Percentiles rank a stretch among this genome's conserved stretches.
These are phyloP conservation scores for Psilopsiagon aymara DNA, from an alignment of 2,113 vertebrate genomes.

Conservation along the genomic window DNA sequence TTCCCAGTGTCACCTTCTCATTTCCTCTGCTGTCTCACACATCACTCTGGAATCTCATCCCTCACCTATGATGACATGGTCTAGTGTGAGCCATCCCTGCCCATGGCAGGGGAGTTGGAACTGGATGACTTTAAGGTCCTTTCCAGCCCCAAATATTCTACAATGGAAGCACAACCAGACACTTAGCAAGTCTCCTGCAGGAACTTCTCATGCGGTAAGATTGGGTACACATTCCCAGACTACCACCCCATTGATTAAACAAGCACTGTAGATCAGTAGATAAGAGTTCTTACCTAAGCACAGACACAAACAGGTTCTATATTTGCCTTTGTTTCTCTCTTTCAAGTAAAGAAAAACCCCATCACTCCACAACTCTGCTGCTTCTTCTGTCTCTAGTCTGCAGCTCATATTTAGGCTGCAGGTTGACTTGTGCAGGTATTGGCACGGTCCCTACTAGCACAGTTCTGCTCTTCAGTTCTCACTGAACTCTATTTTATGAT, in stretches of 20 bases:
- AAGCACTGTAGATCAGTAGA: fast-evolving
- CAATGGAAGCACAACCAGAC: background rate
- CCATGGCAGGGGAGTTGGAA: background rate
- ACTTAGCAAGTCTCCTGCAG: background rate
- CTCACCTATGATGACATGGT: background rate
- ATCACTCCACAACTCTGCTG: background rate
- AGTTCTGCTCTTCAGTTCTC: background rate
- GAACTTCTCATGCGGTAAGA: background rate
- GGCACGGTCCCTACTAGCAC: background rate
- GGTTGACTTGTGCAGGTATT: background rate
- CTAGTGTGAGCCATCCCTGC: background rate
- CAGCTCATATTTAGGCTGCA: background rate
- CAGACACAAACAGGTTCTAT: background rate
- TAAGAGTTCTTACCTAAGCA: background rate
- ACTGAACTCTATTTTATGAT: background rate
- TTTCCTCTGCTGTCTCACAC: background rate
- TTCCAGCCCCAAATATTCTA: background rate
- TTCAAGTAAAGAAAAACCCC: background rate
- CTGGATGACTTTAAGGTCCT: background rate
- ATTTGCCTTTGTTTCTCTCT: background rate
- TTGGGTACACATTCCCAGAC: background rate
- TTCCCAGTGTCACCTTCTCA: background rate
- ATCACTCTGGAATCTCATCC: background rate
- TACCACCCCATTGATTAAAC: background rate
- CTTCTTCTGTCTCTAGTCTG: background rate